phyloP scores from a whole-genome alignment of 1,140 invertebrate genomes.

The Pachyrhynchus sulphureomaculatus region DNA sequence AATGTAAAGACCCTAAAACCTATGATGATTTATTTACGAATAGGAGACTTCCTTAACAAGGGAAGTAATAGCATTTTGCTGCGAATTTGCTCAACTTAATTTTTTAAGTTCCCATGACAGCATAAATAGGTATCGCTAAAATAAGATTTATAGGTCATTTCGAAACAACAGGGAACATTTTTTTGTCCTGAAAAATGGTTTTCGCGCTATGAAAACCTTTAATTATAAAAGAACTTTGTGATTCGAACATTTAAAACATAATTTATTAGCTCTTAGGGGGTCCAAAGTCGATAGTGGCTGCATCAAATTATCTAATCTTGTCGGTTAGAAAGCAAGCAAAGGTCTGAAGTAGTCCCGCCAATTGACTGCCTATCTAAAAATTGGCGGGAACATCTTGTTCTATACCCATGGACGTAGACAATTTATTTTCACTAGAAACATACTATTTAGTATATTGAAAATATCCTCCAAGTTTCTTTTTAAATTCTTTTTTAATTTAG shows the following conservation, averaged over 20 bases:
- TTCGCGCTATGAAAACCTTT: conserved; percentile 1
- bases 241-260: conserved; percentile 27
- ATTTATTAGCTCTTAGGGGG: conserved; percentile 14
- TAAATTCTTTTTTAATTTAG: too few species aligned
- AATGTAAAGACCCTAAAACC: too few species aligned
- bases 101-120: conserved; percentile 9
- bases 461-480: too few species aligned
- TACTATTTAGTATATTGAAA: too few species aligned
- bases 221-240: conserved; percentile 9
- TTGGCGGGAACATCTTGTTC: conserved; percentile 3
- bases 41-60: too few species aligned
- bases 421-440: too few species aligned
- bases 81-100: background rate
- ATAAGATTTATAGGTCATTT: conserved; percentile 15
- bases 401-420: too few species aligned
- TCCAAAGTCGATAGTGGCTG: conserved; percentile 8
- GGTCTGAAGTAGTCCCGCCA: conserved; percentile 10
- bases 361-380: background rate
- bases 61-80: too few species aligned
- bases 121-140: conserved; percentile 18
- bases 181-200: conserved; percentile 1
- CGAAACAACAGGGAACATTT: background rate
- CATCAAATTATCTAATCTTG: conserved; percentile 28
- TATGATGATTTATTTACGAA: too few species aligned
- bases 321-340: conserved; percentile 22